Percentiles rank a stretch among this genome's conserved stretches.
phyloP scores from a whole-genome alignment of 2,888 invertebrate species.

The Pasiphila rectangulata region DNA sequence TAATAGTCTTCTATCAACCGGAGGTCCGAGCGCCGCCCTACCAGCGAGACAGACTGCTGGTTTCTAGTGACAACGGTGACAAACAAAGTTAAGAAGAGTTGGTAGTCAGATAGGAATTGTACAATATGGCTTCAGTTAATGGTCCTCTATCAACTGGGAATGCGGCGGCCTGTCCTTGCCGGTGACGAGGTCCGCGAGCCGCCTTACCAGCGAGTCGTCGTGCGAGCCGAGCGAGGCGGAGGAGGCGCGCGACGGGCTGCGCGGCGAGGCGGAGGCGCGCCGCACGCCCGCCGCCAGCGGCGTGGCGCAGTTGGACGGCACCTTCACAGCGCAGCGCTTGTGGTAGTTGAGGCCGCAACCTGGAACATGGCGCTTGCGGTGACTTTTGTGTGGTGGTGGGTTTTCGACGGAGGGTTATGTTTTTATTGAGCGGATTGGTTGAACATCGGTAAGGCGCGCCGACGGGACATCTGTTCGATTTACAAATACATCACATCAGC shows the following conservation, averaged over 20 bases:
- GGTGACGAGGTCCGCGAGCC: conserved; percentile 82
- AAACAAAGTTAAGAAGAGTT: too few species aligned
- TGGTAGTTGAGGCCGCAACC: conserved; percentile 99
- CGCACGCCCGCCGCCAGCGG: conserved; percentile 40
- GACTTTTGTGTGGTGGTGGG: too few species aligned
- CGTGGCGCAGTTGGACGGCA: conserved; percentile 94
- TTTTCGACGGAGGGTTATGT: background rate
- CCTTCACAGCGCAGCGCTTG: conserved; percentile 97
- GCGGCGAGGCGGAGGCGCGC: conserved; percentile 66
- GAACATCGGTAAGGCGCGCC: too few species aligned
- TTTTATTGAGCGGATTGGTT: too few species aligned
- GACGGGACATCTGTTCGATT: too few species aligned
- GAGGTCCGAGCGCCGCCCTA: too few species aligned
- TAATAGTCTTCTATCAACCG: too few species aligned
- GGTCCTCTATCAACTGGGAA: conserved; percentile 9
- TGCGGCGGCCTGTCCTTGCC: conserved; percentile 42
- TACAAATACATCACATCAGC: too few species aligned
- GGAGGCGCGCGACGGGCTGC: conserved; percentile 89
- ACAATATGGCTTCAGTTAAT: background rate
- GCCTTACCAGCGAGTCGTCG: conserved; percentile 89
- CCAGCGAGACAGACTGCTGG: too few species aligned
- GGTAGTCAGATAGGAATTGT: background rate
- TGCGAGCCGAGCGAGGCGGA: conserved; percentile 81
- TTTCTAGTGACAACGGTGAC: too few species aligned
- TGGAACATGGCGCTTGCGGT: too few species aligned